Conservation (phyloP, 1,140 invertebrate species). For the Laupala kohalensis region DNA sequence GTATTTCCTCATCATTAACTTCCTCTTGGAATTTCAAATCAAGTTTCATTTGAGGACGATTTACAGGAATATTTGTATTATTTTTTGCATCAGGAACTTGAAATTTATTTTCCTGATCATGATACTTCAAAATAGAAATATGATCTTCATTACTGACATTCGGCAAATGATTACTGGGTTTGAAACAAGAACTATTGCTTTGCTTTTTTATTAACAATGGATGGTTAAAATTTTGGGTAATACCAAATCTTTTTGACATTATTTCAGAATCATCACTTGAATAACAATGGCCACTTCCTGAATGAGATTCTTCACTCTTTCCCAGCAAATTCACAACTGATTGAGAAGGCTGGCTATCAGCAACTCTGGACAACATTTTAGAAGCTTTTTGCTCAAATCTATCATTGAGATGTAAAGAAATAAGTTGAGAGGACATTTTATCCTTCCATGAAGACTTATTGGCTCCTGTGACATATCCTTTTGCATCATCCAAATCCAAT, state of each 20-base stretch:
- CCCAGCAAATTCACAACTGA: too few relatives aligned
- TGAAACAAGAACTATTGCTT: too few relatives aligned
- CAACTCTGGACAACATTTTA: neutral
- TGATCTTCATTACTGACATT: neutral
- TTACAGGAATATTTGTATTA: neutral
- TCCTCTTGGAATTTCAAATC: neutral
- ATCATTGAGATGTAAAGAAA: neutral
- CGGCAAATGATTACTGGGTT: too few relatives aligned
- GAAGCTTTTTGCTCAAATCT: neutral
- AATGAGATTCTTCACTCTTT: too few relatives aligned
- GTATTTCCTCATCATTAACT: neutral
- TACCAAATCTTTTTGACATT: too few relatives aligned
- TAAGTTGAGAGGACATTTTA: neutral
- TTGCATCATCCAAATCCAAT: too few relatives aligned
- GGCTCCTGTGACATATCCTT: too few relatives aligned
- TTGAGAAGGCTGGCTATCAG: too few relatives aligned
- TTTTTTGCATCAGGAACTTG: neutral
- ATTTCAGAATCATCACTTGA: too few relatives aligned
- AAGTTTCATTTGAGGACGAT: neutral
- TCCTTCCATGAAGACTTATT: neutral
- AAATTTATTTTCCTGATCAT: neutral
- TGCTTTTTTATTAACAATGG: too few relatives aligned
- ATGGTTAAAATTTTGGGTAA: too few relatives aligned
- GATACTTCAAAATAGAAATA: neutral
- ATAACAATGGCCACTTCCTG: too few relatives aligned